Evolutionary conservation across 1,140 invertebrate species (phyloP), one percentile per base, ranked within the genome.

Genomic region (Psilanteris sp.): DNA sequence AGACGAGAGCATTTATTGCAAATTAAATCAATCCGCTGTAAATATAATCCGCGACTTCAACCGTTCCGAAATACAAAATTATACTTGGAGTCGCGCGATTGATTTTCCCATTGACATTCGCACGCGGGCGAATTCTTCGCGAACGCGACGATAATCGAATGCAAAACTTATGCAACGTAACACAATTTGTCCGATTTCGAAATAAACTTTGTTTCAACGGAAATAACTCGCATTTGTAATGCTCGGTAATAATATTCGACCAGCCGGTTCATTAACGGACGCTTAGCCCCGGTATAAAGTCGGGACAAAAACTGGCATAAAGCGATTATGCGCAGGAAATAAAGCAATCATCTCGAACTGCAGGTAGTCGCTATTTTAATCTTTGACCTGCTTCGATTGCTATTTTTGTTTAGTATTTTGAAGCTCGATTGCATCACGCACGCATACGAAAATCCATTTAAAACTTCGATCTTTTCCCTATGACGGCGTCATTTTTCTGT

Each of bases 281-380:
- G 10, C 7, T 36, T 5, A 5, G 29, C 55, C 26, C 22, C 27
- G n/a, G 55, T 22, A 36, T 59, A 59, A 59, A 46, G 14, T 26
- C 37, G 43, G 44, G 41, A 59, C 37, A 59, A 59, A 31, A 36
- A 59, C 31, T 52, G 20, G 13, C 46, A 36, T 54, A 44, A 66
- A 66, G 31, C 36, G 48, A 54, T 54, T 52, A 66, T 39, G 16
- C 18, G 0, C 57, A 48, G 32, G 44, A 50, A 62, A 62, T 50
- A 39, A 50, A 62, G 44, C 32, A 62, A 41, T 41, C 44, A 44
- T 66, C 37, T 44, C 46, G 27, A 66, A 54, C 46, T 54, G 55
- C 36, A 66, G 48, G 39, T 66, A 36, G 27, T 39, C 39, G 20
- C 48, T 44, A 54, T 54, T 66, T 66, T 66, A 66, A 66, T 66